A percentile compares a stretch with the other conserved stretches of the same genome.
Evolutionary conservation across 1,140 invertebrate genomes (phyloP).

Genomic region (Musca domestica): DNA sequence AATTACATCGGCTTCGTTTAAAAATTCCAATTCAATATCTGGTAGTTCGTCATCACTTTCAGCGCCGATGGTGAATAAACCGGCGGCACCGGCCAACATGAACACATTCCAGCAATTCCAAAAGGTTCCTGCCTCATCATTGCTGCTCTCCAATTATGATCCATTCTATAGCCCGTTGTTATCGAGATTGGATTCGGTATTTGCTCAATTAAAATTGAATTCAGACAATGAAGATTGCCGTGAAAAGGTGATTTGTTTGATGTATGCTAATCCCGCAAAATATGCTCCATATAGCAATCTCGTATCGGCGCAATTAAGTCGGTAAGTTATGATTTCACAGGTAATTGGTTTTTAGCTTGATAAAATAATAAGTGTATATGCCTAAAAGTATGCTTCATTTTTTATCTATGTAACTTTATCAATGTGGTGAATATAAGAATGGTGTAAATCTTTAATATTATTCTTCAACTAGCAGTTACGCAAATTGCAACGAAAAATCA

Average conservation of each 20-base stretch:
- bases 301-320: constrained; percentile 80
- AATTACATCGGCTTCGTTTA: constrained; percentile 46
- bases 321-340: constrained; percentile 57
- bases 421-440: too few relatives aligned
- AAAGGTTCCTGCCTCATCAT: constrained; percentile 76
- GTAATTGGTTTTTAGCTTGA: background rate
- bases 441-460: too few relatives aligned
- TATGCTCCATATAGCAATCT: constrained; percentile 83
- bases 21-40: constrained; percentile 45
- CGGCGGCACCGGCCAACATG: constrained; percentile 41
- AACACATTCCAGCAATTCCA: constrained; percentile 70
- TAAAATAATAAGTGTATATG: background rate
- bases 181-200: constrained; percentile 77
- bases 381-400: constrained; percentile 19
- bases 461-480: too few relatives aligned
- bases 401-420: background rate
- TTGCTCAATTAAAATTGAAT: constrained; percentile 68
- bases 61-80: constrained; percentile 34
- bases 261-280: constrained; percentile 81
- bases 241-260: constrained; percentile 78
- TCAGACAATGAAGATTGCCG: constrained; percentile 65
- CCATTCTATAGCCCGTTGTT: constrained; percentile 82
- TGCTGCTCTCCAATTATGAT: constrained; percentile 80
- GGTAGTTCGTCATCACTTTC: constrained; percentile 38
- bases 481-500: too few relatives aligned